Percentiles rank a stretch among this genome's conserved stretches.
Conservation (phyloP, 2,888 invertebrate genomes). For the Lamellibrachia satsuma region DNA sequence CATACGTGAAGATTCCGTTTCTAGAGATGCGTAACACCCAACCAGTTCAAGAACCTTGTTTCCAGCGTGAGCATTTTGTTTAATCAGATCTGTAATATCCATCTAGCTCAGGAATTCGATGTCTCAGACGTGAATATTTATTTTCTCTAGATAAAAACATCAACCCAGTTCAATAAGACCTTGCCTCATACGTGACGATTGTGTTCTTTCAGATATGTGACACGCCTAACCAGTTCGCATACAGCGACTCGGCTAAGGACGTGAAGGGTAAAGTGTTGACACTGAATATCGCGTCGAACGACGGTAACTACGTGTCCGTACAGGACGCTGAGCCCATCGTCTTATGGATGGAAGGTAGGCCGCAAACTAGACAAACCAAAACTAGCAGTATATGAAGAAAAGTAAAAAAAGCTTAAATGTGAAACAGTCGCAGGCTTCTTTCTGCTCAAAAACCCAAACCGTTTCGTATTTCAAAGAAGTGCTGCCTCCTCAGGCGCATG, state of each 20-base stretch:
- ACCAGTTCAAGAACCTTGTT: too few species aligned
- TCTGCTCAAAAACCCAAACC: too few species aligned
- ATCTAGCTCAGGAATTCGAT: not conserved
- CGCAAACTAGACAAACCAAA: constrained; percentile 26
- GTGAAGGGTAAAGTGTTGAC: constrained; percentile 41
- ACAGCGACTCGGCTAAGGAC: constrained; percentile 34
- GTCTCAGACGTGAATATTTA: not conserved
- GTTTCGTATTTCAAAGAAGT: too few species aligned
- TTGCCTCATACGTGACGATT: not conserved
- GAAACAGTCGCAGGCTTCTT: too few species aligned
- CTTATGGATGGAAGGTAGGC: constrained; percentile 46
- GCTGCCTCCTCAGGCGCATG: too few species aligned
- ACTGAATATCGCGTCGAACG: constrained; percentile 37
- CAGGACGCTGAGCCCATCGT: constrained; percentile 48
- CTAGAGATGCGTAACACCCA: too few species aligned
- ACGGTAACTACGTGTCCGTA: constrained; percentile 46
- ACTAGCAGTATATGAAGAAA: not conserved
- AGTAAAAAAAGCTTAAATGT: too few species aligned
- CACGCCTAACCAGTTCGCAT: constrained; percentile 42
- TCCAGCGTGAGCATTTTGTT: too few species aligned
- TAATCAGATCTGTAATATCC: not conserved
- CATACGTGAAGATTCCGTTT: too few species aligned
- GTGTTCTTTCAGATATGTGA: constrained; percentile 34
- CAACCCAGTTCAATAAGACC: too few species aligned
- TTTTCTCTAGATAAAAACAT: too few species aligned